These are phyloP conservation scores for Pelodytes ibericus DNA, from an alignment of 2,797 vertebrate genomes.

Conservation along the genomic window DNA sequence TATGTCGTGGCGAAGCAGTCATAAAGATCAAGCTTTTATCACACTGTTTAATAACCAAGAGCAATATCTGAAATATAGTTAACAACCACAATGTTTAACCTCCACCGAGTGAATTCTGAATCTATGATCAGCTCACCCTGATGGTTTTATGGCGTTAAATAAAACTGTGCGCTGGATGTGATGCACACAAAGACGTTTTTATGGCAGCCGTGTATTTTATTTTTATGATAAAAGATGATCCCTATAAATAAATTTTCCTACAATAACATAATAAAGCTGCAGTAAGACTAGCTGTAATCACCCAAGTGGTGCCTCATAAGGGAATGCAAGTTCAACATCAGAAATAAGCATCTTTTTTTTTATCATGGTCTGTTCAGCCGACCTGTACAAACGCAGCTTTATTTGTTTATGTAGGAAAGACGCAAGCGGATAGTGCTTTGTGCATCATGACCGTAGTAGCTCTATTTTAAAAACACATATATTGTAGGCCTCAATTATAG, in stretches of 20 bases:
- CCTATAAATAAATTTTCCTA: constrained; percentile 55
- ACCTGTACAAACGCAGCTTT: constrained; percentile 21
- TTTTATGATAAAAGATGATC: constrained; percentile 56
- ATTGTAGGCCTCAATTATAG: no score
- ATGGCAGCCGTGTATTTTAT: constrained; percentile 49
- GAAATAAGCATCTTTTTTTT: constrained; percentile 44
- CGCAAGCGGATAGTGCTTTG: no score
- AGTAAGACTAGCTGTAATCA: constrained; percentile 35
- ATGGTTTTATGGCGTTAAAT: constrained; percentile 52
- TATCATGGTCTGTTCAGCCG: constrained; percentile 21
- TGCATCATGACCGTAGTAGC: no score
- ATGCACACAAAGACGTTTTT: constrained; percentile 55
- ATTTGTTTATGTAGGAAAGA: background rate
- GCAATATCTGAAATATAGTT: constrained; percentile 43
- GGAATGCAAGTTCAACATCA: constrained; percentile 23
- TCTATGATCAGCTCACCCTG: constrained; percentile 53
- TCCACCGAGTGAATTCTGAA: constrained; percentile 33
- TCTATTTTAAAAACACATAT: no score
- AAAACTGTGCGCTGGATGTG: constrained; percentile 44
- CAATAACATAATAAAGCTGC: constrained; percentile 49
- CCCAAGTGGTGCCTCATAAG: constrained; percentile 28
- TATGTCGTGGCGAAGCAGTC: constrained; percentile 52
- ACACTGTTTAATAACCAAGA: constrained; percentile 51
- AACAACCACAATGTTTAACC: constrained; percentile 42
- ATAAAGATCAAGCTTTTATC: constrained; percentile 47